These are phyloP conservation scores for Drosophila navojoa DNA, from an alignment of 1,140 invertebrate genomes.

Conservation along the genomic window DNA sequence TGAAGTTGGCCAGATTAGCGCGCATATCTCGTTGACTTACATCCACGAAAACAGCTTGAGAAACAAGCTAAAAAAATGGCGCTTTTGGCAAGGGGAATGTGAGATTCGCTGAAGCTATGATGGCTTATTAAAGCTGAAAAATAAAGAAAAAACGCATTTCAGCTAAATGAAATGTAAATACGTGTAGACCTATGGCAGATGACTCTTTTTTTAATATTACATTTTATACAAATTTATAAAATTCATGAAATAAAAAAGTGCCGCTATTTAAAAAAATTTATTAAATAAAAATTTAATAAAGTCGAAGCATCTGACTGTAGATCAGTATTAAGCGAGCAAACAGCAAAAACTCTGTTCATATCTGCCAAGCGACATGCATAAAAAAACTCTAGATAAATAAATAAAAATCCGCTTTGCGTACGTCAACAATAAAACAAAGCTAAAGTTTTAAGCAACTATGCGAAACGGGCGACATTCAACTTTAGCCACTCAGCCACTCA, in stretches of 20 bases:
- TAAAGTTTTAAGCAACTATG: slow-evolving; percentile 56
- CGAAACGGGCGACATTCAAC: slow-evolving; percentile 30
- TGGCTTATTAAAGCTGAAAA: too few species aligned
- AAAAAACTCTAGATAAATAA: slow-evolving; percentile 2
- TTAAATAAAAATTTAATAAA: neutral
- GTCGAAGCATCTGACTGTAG: too few species aligned
- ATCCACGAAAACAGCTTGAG: slow-evolving; percentile 55
- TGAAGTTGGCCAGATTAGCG: slow-evolving; percentile 79
- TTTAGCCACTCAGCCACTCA: slow-evolving; percentile 25
- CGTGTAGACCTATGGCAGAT: too few species aligned
- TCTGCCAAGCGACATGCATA: slow-evolving; percentile 5
- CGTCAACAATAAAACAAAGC: slow-evolving; percentile 48
- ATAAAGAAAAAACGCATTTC: too few species aligned
- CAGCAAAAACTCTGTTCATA: neutral
- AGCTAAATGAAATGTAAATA: too few species aligned
- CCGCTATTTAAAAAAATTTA: neutral
- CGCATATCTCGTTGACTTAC: slow-evolving; percentile 67
- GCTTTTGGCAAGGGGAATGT: too few species aligned
- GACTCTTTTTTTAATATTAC: too few species aligned
- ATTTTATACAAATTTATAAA: too few species aligned
- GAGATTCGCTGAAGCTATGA: too few species aligned
- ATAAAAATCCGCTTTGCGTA: slow-evolving; percentile 28
- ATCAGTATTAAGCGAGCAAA: neutral
- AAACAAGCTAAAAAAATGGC: slow-evolving; percentile 1
- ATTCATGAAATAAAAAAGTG: neutral